Percentiles rank a stretch among this genome's conserved stretches.
phyloP scores from a whole-genome alignment of 2,888 invertebrate genomes.

The Icerya purchasi region DNA sequence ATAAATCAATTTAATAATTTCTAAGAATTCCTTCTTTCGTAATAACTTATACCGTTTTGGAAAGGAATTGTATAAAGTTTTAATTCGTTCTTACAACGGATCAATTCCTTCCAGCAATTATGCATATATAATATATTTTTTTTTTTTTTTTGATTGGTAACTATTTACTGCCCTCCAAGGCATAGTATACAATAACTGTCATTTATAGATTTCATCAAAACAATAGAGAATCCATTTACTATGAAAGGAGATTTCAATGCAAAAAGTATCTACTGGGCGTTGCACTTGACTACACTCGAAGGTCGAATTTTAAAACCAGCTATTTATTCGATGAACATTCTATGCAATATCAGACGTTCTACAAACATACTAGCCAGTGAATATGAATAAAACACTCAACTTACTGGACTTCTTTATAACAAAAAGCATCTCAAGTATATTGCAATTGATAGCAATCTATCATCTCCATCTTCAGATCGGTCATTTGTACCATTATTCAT shows the following conservation, averaged over 20 bases:
- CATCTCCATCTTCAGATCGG: neutral
- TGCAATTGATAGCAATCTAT: neutral
- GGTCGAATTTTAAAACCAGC: neutral
- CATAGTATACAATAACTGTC: neutral
- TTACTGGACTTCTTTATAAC: neutral
- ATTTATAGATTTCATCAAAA: neutral
- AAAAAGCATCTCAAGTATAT: neutral
- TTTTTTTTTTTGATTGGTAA: no score
- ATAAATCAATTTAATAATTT: no score
- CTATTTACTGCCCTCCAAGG: no score
- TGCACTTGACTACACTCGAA: neutral
- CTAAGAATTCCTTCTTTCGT: no score
- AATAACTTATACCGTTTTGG: no score
- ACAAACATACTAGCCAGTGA: neutral
- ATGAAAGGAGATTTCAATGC: neutral
- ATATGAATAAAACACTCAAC: neutral
- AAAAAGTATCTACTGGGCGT: neutral
- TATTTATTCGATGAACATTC: neutral
- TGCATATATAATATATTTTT: no score
- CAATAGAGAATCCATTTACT: neutral
- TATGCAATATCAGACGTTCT: neutral
- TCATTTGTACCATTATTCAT: neutral
- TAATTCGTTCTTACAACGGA: no score
- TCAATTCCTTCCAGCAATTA: no score
- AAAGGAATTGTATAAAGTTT: no score